Base-by-base conservation (phyloP, 1,140 invertebrate genomes). In the Prorops nasuta region DNA sequence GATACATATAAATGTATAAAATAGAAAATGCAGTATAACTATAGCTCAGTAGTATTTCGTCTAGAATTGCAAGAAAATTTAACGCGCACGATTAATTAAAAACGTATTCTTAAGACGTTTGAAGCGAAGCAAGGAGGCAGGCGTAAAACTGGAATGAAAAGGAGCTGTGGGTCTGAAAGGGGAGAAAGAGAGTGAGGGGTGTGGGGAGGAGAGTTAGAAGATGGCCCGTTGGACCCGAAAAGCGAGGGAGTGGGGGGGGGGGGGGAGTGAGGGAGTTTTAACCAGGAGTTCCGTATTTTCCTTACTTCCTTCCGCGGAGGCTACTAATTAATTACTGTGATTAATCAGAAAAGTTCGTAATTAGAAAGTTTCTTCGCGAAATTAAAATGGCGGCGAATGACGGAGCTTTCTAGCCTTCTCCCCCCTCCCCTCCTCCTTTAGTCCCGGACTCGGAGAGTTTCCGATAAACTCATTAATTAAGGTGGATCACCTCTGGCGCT, bases 271-370 rank as follows among this genome's bases (percentile, higher is more conserved):
- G 14, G 14, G 34, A 35, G 7, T 3, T 4, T 4, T 10, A 14
- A 35, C 6, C 34, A 35, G 34, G 34, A 14, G 4, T 35, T 49
- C 51, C 54, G 66, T 57, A 64, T 65, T 69, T 62, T 71, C 60
- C 54, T 51, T 56, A 47, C 53, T 55, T 51, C 46, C 35, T 10
- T 10, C 4, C 49, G 51, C 42, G 54, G 45, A 49, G 47, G 60
- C 51, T 56, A 72, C 74, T 77, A 79, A 79, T 78, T 79, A 77
- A 78, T 77, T 79, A 77, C 72, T 76, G 72, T 76, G 76, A 78
- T 78, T 78, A 79, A 79, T 78, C 74, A 79, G 73, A 79, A 79
- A 77, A 79, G 77, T 78, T 79, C 60, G 72, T 79, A 79, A 79
- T 79, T 79, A 77, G 76, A 78, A 79, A 79, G 76, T 78, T 78